phyloP scores from a whole-genome alignment of 2,113 vertebrate genomes.

The Corythornis madagascariensis region DNA sequence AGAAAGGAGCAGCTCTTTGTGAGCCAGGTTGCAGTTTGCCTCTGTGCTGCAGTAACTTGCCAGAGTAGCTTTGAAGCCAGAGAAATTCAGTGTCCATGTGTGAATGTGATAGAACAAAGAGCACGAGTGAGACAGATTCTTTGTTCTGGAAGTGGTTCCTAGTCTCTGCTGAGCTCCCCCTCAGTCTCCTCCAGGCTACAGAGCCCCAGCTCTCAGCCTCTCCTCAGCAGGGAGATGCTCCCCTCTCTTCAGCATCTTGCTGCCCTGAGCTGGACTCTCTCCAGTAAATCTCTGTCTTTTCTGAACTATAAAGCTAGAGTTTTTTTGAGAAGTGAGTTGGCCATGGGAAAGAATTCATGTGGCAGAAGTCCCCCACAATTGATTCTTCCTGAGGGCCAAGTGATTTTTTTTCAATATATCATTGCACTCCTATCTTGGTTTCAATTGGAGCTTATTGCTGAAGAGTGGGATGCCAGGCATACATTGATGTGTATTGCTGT shows the following conservation, averaged over 20 bases:
- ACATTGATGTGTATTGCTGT: neutral
- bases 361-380: neutral
- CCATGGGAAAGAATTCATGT: neutral
- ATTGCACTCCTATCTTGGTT: neutral
- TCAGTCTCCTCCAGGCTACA: too few relatives aligned
- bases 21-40: neutral
- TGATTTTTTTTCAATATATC: neutral
- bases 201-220: too few relatives aligned
- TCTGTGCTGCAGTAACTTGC: neutral
- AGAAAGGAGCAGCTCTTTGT: neutral
- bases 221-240: too few relatives aligned
- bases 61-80: neutral
- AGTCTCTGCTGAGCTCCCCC: neutral
- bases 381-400: neutral
- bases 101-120: neutral
- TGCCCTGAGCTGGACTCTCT: too few relatives aligned
- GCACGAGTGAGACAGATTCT: neutral
- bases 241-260: too few relatives aligned
- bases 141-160: neutral
- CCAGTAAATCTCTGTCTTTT: too few relatives aligned
- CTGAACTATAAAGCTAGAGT: neutral
- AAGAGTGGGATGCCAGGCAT: neutral
- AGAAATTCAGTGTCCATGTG: neutral
- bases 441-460: neutral
- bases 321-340: neutral